Percentiles rank a stretch among this genome's conserved stretches.
These are phyloP conservation scores for Nasonia longicornis DNA, from an alignment of 1,140 invertebrate genomes.

Conservation along the genomic window DNA sequence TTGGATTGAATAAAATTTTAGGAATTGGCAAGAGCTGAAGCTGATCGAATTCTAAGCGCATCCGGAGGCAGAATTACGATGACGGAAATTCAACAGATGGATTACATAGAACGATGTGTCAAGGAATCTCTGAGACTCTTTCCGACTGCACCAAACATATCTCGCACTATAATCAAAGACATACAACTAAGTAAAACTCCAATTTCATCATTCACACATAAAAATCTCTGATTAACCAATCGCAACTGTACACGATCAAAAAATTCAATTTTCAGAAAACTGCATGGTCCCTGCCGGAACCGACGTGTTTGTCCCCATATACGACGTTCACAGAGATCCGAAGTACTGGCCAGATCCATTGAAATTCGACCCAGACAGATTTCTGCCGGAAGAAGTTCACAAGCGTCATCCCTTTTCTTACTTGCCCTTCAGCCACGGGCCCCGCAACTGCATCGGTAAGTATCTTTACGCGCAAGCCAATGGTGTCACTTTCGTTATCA, in stretches of 20 bases:
- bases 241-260: not conserved
- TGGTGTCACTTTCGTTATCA: not conserved
- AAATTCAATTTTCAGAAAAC: not conserved
- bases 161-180: not conserved
- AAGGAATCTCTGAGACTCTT: slow-evolving; percentile 74
- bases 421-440: not conserved
- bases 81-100: slow-evolving; percentile 44
- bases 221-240: not conserved
- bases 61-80: slow-evolving; percentile 48
- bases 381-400: not conserved
- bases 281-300: not conserved
- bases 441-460: not conserved
- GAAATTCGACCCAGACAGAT: not conserved
- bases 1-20: slow-evolving; percentile 8
- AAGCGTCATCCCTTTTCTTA: not conserved
- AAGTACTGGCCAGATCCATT: not conserved
- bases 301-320: not conserved
- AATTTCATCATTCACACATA: not conserved
- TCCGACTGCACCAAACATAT: slow-evolving; percentile 70
- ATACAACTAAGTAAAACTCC: not conserved
- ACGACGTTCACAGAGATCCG: not conserved
- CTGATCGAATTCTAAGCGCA: slow-evolving; percentile 46
- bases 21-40: slow-evolving; percentile 51
- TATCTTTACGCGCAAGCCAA: not conserved
- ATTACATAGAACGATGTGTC: slow-evolving; percentile 74